Conservation (phyloP, 1,140 invertebrate species). For the Penaeus chinensis region DNA sequence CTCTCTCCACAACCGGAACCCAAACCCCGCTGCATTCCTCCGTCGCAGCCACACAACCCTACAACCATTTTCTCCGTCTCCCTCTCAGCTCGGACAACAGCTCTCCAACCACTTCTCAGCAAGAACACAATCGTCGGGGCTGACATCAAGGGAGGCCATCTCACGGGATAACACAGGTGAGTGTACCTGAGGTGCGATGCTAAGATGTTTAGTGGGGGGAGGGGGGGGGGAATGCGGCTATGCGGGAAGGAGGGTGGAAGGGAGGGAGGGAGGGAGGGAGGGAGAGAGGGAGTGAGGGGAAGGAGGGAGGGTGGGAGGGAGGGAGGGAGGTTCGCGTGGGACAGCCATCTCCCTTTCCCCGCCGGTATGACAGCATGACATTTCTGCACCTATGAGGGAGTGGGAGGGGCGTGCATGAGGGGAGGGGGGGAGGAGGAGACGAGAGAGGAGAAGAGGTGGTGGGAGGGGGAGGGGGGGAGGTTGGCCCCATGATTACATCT, state of each 20-base stretch:
- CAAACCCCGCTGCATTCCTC: neutral
- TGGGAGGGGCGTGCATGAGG: neutral
- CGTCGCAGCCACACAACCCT: neutral
- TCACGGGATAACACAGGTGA: neutral
- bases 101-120: too few species aligned
- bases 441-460: neutral
- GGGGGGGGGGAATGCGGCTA: neutral
- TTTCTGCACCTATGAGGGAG: neutral
- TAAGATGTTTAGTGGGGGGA: neutral
- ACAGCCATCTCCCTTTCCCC: neutral
- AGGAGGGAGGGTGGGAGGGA: neutral
- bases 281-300: neutral
- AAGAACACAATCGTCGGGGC: too few species aligned
- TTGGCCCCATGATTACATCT: slow-evolving; percentile 38
- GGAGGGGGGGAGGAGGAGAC: neutral
- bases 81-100: too few species aligned
- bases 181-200: neutral
- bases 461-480: neutral
- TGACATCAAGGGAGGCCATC: neutral
- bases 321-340: neutral
- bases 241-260: neutral
- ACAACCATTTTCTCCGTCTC: neutral
- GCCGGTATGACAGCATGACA: neutral
- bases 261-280: neutral
- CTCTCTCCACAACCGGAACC: neutral